A percentile compares a stretch with the other conserved stretches of the same genome.
These are phyloP conservation scores for Acridotheres tristis DNA, from an alignment of 2,797 vertebrate species.

Conservation along the genomic window DNA sequence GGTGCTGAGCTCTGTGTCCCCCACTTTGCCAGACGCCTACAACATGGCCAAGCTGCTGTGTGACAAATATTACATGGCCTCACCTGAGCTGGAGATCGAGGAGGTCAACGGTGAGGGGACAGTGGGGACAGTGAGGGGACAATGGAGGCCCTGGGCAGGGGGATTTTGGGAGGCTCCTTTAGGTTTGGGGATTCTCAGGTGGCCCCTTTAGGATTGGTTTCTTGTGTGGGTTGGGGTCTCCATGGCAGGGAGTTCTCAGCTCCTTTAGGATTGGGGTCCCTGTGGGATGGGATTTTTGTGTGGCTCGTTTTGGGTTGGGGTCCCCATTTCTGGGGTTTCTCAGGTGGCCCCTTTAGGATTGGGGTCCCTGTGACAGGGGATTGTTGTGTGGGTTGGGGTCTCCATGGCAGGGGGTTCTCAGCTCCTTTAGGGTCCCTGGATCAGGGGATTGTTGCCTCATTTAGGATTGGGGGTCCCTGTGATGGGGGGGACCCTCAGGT, in stretches of 20 bases:
- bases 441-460: too few species aligned
- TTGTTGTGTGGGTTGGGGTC: background rate
- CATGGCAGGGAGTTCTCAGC: fast-evolving
- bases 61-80: constrained; percentile 92
- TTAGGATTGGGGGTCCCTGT: background rate
- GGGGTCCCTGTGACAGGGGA: too few species aligned
- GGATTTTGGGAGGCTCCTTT: background rate
- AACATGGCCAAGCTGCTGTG: constrained; percentile 93
- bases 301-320: too few species aligned
- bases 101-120: constrained; percentile 85
- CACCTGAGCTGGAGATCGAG: constrained; percentile 85
- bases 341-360: too few species aligned
- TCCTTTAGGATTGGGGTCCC: too few species aligned
- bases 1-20: background rate
- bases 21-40: constrained; percentile 82
- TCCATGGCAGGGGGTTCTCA: fast-evolving
- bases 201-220: too few species aligned
- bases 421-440: too few species aligned
- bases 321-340: too few species aligned
- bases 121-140: background rate
- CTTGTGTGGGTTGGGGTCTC: background rate
- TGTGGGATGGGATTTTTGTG: too few species aligned
- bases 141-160: background rate
- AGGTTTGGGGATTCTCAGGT: background rate
- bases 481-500: background rate